Conservation (phyloP, 2,797 vertebrate genomes). For the Merluccius polli region DNA sequence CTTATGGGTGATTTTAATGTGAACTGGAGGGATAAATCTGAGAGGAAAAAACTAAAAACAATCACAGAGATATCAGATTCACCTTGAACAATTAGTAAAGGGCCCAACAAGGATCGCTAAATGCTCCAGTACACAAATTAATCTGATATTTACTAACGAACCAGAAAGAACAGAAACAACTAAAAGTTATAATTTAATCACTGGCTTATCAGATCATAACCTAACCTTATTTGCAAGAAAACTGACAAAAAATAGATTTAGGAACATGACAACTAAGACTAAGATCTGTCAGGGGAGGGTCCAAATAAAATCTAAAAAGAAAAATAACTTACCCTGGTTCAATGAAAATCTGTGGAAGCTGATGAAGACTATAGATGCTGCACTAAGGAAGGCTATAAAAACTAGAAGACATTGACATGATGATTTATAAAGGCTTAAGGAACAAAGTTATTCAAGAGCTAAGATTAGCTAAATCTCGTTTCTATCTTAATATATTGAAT, state of each 20-base stretch:
- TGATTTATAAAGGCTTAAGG: neutral
- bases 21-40: too few species aligned
- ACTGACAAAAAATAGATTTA: neutral
- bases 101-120: neutral
- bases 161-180: slow-evolving; percentile 8
- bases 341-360: too few species aligned
- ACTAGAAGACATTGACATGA: too few species aligned
- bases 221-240: neutral
- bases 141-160: slow-evolving; percentile 2
- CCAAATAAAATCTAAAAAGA: too few species aligned
- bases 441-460: too few species aligned
- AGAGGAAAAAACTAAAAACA: neutral
- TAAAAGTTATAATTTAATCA: neutral
- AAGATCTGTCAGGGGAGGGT: too few species aligned
- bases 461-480: slow-evolving; percentile 9
- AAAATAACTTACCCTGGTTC: too few species aligned
- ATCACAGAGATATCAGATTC: neutral
- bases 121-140: neutral
- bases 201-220: neutral
- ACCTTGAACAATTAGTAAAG: neutral
- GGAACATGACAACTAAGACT: neutral
- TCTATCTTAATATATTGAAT: slow-evolving; percentile 6
- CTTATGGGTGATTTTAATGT: too few species aligned
- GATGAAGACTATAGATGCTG: too few species aligned
- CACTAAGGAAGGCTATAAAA: too few species aligned